Evolutionary conservation across 2,797 vertebrate species (phyloP).

Genomic region (Thalassophryne amazonica): DNA sequence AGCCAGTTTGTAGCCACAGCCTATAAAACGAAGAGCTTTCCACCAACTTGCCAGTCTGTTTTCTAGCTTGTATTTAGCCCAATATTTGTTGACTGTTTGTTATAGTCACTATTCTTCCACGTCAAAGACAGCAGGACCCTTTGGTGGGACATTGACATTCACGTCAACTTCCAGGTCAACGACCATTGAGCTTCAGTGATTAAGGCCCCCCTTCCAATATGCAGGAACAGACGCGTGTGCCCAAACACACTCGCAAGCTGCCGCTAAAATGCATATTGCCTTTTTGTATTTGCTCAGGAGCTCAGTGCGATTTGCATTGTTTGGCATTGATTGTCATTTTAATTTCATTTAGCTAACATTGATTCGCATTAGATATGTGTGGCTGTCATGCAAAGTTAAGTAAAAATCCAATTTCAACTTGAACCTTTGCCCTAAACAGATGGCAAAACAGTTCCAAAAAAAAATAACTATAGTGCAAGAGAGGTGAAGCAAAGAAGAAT

Average conservation of each 20-base stretch:
- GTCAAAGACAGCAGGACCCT: constrained; percentile 65
- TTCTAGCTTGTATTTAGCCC: constrained; percentile 12
- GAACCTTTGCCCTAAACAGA: constrained; percentile 64
- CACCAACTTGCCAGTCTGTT: not conserved
- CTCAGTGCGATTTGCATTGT: constrained; percentile 79
- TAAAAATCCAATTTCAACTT: constrained; percentile 65
- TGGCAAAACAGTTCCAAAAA: constrained; percentile 54
- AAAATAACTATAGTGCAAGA: too few species aligned
- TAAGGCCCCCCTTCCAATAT: constrained; percentile 67
- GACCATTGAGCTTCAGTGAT: constrained; percentile 70
- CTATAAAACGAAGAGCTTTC: constrained; percentile 47
- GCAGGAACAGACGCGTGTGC: constrained; percentile 66
- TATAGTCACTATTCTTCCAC: constrained; percentile 32
- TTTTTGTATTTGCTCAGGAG: constrained; percentile 81
- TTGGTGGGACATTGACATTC: constrained; percentile 69
- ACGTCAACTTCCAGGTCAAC: constrained; percentile 77
- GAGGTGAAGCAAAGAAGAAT: constrained; percentile 17
- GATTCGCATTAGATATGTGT: constrained; percentile 72
- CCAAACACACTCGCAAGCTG: constrained; percentile 53
- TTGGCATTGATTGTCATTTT: constrained; percentile 79
- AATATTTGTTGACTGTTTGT: constrained; percentile 31
- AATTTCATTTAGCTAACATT: constrained; percentile 73
- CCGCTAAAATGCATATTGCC: constrained; percentile 69
- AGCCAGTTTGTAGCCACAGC: too few species aligned
- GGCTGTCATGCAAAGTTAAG: constrained; percentile 71